A percentile compares a stretch with the other conserved stretches of the same genome.
Conservation (phyloP, 2,888 invertebrate genomes). For the Drosophila parthenogenetica region DNA sequence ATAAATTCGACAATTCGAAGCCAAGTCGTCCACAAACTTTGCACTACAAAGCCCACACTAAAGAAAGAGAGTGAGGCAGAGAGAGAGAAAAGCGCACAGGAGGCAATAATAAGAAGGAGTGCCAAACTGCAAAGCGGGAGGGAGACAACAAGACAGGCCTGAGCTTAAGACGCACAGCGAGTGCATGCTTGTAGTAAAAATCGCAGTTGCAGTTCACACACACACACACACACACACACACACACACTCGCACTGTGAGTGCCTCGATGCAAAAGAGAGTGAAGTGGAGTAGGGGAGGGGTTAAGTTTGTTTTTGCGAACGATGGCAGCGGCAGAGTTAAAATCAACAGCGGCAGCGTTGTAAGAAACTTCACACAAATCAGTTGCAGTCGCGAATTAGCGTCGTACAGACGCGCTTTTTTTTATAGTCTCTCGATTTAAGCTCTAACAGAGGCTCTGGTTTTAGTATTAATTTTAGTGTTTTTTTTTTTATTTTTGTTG, state of each 20-base stretch:
- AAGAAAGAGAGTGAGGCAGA: background rate
- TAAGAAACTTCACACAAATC: slow-evolving; percentile 66
- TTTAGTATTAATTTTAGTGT: slow-evolving; percentile 7
- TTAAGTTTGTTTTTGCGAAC: slow-evolving; percentile 40
- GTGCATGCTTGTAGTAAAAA: slow-evolving; percentile 44
- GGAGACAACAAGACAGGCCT: slow-evolving; percentile 4
- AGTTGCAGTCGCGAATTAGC: slow-evolving; percentile 79
- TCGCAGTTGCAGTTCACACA: slow-evolving; percentile 18
- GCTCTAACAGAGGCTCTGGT: background rate
- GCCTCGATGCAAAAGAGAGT: too few relatives aligned
- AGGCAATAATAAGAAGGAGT: slow-evolving; percentile 1
- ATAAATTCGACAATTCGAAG: slow-evolving; percentile 32
- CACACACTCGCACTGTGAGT: background rate
- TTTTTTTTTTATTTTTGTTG: slow-evolving; percentile 2
- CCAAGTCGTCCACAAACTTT: slow-evolving; percentile 21
- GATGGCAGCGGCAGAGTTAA: slow-evolving; percentile 13
- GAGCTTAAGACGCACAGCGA: slow-evolving; percentile 32
- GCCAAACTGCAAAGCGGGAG: background rate
- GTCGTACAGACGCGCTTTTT: slow-evolving; percentile 68
- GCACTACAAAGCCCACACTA: background rate
- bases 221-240: background rate
- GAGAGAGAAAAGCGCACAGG: background rate
- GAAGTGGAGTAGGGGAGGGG: background rate
- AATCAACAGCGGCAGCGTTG: slow-evolving; percentile 27
- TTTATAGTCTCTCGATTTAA: slow-evolving; percentile 30